phyloP scores from a whole-genome alignment of 1,140 invertebrate genomes.

The Vanessa tameamea region DNA sequence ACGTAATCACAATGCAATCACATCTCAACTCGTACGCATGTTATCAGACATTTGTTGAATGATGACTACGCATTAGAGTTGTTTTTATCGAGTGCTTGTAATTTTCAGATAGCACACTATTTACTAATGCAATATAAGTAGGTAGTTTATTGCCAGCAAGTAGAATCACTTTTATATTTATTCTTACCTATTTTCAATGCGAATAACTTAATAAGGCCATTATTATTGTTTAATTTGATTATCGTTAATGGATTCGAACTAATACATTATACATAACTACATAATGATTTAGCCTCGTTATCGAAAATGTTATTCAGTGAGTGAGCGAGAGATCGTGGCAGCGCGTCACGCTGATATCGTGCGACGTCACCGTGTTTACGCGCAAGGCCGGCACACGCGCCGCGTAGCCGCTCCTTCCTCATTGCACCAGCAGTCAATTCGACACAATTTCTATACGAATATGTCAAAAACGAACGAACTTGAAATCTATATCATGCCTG shows the following conservation, averaged over 20 bases:
- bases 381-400: conserved; percentile 58
- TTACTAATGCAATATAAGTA: conserved; percentile 15
- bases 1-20: conserved; percentile 10
- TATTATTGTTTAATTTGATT: conserved; percentile 9
- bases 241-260: conserved; percentile 17
- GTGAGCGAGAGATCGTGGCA: conserved; percentile 36
- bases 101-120: conserved; percentile 29
- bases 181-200: background rate
- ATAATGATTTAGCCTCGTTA: conserved; percentile 31
- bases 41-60: conserved; percentile 35
- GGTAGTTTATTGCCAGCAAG: background rate
- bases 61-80: conserved; percentile 40
- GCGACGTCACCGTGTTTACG: conserved; percentile 59
- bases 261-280: conserved; percentile 19
- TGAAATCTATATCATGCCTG: background rate
- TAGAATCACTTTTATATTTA: conserved; percentile 1
- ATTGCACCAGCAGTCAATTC: conserved; percentile 37
- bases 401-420: conserved; percentile 42
- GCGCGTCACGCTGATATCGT: conserved; percentile 58
- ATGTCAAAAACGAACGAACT: background rate
- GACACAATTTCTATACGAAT: background rate
- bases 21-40: conserved; percentile 23
- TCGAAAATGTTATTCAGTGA: conserved; percentile 37
- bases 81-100: conserved; percentile 23
- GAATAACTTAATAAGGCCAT: conserved; percentile 4